Evolutionary conservation across 2,113 vertebrate species (phyloP).

Genomic region (Chaetops frenatus): DNA sequence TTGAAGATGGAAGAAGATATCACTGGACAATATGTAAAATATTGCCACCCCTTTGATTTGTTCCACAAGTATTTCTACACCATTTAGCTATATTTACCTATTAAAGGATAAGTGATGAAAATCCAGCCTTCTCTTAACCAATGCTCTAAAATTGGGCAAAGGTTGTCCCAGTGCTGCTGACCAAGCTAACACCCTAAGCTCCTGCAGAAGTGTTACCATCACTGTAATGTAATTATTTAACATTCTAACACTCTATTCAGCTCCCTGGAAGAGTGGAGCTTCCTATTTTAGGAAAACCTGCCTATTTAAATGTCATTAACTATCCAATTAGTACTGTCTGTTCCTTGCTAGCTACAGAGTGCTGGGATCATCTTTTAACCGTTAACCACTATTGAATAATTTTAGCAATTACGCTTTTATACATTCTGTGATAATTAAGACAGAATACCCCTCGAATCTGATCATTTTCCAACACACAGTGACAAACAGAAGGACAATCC

Average conservation of each 20-base stretch:
- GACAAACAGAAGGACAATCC: neutral
- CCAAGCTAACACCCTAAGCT: neutral
- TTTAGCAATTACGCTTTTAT: neutral
- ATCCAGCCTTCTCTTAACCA: neutral
- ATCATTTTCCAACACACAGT: neutral
- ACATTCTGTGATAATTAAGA: neutral
- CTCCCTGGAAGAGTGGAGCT: neutral
- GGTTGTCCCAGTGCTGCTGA: neutral
- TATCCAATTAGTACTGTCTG: constrained; percentile 31
- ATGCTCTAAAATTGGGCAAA: neutral
- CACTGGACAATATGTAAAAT: neutral
- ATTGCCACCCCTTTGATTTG: neutral
- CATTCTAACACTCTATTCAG: neutral
- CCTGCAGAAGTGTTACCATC: neutral
- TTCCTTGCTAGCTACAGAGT: constrained; percentile 4
- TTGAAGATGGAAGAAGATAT: neutral
- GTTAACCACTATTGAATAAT: neutral
- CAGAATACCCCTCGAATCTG: neutral
- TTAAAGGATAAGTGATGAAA: neutral
- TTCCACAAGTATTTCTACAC: neutral
- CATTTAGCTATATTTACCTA: neutral
- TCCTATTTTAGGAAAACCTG: constrained; percentile 26
- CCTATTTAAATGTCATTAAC: constrained; percentile 54
- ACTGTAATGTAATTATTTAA: neutral
- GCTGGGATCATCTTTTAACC: constrained; percentile 8